phyloP scores from a whole-genome alignment of 2,113 vertebrate genomes.

The Hypocryptadius cinnamomeus region DNA sequence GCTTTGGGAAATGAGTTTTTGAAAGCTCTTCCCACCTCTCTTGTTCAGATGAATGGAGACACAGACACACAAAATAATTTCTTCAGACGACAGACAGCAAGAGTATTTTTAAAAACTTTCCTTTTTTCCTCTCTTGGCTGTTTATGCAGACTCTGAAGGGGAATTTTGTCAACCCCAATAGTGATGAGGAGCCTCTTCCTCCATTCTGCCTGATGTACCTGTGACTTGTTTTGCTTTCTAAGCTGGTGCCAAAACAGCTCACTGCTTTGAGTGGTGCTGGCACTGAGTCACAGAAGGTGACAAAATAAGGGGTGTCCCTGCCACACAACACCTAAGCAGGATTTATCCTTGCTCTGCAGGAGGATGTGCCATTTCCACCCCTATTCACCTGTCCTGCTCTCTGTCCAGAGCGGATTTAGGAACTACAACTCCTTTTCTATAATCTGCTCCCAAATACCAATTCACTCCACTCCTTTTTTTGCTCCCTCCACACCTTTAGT shows the following conservation, averaged over 20 bases:
- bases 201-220: not conserved
- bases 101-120: not conserved
- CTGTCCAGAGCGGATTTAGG: not conserved
- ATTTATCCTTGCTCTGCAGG: not conserved
- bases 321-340: not conserved
- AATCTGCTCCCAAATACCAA: not conserved
- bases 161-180: not conserved
- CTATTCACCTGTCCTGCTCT: accelerated
- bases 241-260: not conserved
- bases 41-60: not conserved
- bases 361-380: not conserved
- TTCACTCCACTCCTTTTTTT: not conserved
- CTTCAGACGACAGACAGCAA: not conserved
- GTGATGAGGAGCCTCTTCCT: not conserved
- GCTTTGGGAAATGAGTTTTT: not conserved
- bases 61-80: not conserved
- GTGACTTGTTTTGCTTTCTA: not conserved
- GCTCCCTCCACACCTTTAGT: slow-evolving; percentile 1
- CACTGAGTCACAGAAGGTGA: not conserved
- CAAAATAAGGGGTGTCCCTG: not conserved
- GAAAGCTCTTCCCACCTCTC: not conserved
- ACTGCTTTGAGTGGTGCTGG: accelerated
- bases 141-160: not conserved
- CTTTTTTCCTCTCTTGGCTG: not conserved
- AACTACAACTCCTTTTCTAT: not conserved